Evolutionary conservation across 2,888 invertebrate species (phyloP).

Genomic region (Oscheius sp.): DNA sequence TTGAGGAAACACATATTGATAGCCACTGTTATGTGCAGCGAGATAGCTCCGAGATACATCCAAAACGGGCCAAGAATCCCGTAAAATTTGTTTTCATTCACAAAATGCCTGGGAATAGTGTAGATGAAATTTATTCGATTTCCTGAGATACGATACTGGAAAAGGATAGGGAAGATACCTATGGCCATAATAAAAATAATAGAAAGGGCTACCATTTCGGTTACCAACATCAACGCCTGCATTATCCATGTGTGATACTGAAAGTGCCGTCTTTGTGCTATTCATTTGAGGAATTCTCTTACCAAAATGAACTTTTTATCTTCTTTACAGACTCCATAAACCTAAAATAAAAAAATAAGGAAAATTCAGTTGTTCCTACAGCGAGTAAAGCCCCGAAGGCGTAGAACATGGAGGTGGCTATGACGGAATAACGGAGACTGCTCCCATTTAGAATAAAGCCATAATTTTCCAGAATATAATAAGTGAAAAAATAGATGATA

Average conservation of each 20-base stretch:
- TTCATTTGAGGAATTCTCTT: background rate
- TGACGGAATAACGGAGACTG: constrained; percentile 22
- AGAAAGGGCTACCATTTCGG: constrained; percentile 66
- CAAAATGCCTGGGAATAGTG: constrained; percentile 55
- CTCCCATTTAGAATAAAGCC: constrained; percentile 20
- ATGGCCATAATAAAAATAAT: constrained; percentile 69
- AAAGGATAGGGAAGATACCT: constrained; percentile 38
- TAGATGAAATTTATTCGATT: constrained; percentile 49
- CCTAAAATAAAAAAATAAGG: constrained; percentile 36
- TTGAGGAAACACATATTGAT: constrained; percentile 67
- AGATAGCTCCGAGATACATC: constrained; percentile 71
- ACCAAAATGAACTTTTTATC: constrained; percentile 51
- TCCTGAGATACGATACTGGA: constrained; percentile 30
- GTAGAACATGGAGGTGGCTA: constrained; percentile 8
- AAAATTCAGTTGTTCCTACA: constrained; percentile 3
- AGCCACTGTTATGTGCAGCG: constrained; percentile 70
- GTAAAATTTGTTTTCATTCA: constrained; percentile 59
- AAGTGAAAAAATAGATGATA: constrained; percentile 20
- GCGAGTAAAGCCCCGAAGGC: constrained; percentile 15
- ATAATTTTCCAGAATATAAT: constrained; percentile 10
- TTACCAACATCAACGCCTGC: constrained; percentile 62
- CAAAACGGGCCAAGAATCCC: constrained; percentile 69
- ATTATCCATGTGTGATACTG: constrained; percentile 59
- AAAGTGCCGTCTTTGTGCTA: background rate
- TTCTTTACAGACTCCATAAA: constrained; percentile 52